Evolutionary conservation across 2,888 invertebrate species (phyloP).

Genomic region (Andrena haemorrhoa): DNA sequence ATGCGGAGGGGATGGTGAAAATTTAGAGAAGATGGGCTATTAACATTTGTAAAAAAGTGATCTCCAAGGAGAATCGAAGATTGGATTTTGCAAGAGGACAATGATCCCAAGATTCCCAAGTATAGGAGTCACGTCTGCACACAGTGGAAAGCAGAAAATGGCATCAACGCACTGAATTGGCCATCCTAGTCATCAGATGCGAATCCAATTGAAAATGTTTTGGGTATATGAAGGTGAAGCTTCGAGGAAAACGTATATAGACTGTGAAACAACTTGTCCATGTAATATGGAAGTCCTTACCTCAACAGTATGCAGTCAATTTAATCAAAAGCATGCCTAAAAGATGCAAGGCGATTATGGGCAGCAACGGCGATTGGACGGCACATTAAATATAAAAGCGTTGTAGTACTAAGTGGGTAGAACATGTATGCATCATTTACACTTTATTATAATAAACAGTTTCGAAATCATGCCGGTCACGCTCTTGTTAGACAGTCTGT

Average conservation of each 20-base stretch:
- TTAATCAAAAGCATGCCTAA: neutral
- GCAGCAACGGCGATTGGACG: neutral
- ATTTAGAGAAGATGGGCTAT: neutral
- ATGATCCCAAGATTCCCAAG: neutral
- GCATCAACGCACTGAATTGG: neutral
- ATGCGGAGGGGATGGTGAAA: neutral
- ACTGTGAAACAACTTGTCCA: neutral
- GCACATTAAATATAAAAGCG: neutral
- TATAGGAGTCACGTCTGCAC: neutral
- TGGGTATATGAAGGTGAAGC: neutral
- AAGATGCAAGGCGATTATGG: neutral
- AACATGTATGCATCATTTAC: too few species aligned
- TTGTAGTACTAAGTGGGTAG: neutral
- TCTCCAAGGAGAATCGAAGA: neutral
- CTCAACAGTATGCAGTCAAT: neutral
- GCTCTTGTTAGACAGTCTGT: too few species aligned
- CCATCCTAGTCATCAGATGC: neutral
- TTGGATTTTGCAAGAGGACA: neutral
- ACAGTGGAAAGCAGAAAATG: neutral
- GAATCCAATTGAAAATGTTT: neutral
- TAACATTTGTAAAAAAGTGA: neutral
- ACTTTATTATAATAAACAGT: too few species aligned
- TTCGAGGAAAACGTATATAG: neutral
- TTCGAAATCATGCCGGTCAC: too few species aligned
- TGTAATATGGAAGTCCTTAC: neutral